Evolutionary conservation across 1,140 invertebrate species (phyloP), one percentile per base, ranked within the genome.

Genomic region (Caerostris extrusa): DNA sequence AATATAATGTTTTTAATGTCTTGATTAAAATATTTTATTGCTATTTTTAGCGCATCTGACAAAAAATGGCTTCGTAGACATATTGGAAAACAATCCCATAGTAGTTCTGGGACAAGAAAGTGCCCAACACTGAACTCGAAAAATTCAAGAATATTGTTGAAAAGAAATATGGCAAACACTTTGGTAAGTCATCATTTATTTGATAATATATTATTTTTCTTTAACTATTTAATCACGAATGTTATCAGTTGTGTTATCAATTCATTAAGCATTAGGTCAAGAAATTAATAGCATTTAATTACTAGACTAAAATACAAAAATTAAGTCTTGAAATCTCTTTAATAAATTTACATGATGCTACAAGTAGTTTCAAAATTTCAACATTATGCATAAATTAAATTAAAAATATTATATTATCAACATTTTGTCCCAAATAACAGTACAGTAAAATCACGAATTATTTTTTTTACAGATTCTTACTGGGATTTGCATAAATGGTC

Each of bases 401-500:
- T 34, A 1, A 34, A 34, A 34, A 2, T 34, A 34, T 34, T 34
- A 34, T 34, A 34, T 34, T 34, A 34, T 34, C 2, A 34, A 34
- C 2, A 34, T 34, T 34, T 34, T 34, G 34, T 34, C 34, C 34
- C 0, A 34, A 34, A 34, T 2, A n/a, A 0, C 34, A 34, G 34
- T 34, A 34, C 2, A 34, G 2, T 34, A 34, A 34, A 34, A 34
- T 34, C 34, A 34, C 34, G 0, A 34, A 34, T 34, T 34, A 34
- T 57, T 55, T 3, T 55, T 3, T 50, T 95, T 95, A 94, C 95
- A 96, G 96, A 95, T 57, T 95, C 95, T 10, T 97, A 97, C 88
- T 94, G 95, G 91, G 95, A 96, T 56, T 96, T 96, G 90, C 96
- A 96, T 94, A 93, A 95, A 7, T 97, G 96, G 96, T 96, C 96